phyloP scores from a whole-genome alignment of 2,888 invertebrate genomes.

The Cylloceria caligata region DNA sequence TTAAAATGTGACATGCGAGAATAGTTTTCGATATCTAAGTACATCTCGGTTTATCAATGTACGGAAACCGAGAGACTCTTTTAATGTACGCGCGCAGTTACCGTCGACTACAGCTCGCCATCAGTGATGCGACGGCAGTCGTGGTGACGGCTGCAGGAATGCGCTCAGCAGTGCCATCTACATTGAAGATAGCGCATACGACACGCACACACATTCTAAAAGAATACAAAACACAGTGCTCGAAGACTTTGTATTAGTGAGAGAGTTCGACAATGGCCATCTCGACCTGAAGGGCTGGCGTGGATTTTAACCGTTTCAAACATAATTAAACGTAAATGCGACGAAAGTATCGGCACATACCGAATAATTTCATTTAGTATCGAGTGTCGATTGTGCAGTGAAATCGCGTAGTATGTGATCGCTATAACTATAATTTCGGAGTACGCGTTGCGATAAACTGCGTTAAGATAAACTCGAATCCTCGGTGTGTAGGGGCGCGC shows the following conservation, averaged over 20 bases:
- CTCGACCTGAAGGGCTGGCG: constrained; percentile 79
- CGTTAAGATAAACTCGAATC: constrained; percentile 48
- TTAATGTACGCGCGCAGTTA: constrained; percentile 6
- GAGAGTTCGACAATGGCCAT: constrained; percentile 79
- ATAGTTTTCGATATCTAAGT: not conserved
- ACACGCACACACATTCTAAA: constrained; percentile 63
- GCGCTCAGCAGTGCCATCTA: constrained; percentile 73
- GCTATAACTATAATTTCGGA: constrained; percentile 43
- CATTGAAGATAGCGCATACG: constrained; percentile 32
- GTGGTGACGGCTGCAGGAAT: constrained; percentile 49
- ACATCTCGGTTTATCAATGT: not conserved
- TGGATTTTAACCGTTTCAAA: constrained; percentile 72
- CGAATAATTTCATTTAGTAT: not conserved
- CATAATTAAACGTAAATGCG: constrained; percentile 13
- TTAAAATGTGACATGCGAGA: not conserved
- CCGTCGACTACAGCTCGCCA: not conserved
- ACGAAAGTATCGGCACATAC: not conserved
- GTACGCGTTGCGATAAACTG: constrained; percentile 49
- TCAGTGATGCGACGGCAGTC: constrained; percentile 17
- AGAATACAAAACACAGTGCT: constrained; percentile 73
- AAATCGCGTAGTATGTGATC: constrained; percentile 62
- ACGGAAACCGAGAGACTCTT: not conserved
- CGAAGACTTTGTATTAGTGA: constrained; percentile 60
- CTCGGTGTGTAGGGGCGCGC: constrained; percentile 50
- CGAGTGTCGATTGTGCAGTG: constrained; percentile 34